These are phyloP conservation scores for Sycobia sp. DNA, from an alignment of 1,140 invertebrate species.

Conservation along the genomic window DNA sequence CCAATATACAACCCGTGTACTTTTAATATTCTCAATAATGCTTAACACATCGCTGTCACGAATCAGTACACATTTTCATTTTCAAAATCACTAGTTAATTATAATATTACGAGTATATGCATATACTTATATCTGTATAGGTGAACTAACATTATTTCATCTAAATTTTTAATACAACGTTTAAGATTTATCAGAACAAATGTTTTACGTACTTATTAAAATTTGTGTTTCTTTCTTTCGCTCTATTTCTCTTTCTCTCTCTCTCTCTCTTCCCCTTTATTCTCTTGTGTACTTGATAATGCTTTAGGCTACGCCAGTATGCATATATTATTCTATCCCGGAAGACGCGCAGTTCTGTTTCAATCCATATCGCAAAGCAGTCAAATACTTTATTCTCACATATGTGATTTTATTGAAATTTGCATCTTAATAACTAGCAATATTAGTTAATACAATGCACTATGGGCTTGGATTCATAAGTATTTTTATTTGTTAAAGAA, in stretches of 20 bases:
- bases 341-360: slow-evolving; percentile 51
- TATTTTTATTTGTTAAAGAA: too few species aligned
- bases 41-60: slow-evolving; percentile 38
- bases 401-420: slow-evolving; percentile 40
- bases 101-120: slow-evolving; percentile 20
- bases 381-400: slow-evolving; percentile 40
- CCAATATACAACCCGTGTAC: not conserved
- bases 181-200: not conserved
- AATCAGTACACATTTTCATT: too few species aligned
- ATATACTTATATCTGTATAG: not conserved
- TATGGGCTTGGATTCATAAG: too few species aligned
- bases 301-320: slow-evolving; percentile 48
- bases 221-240: too few species aligned
- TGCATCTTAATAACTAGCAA: slow-evolving; percentile 30
- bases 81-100: slow-evolving; percentile 39
- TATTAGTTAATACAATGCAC: too few species aligned
- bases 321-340: slow-evolving; percentile 47
- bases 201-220: not conserved
- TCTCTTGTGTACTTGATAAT: too few species aligned
- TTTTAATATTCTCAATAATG: slow-evolving; percentile 33
- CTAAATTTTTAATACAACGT: not conserved
- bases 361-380: slow-evolving; percentile 51
- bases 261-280: too few species aligned
- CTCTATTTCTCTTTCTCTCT: not conserved
- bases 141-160: not conserved